These are phyloP conservation scores for Prosapia bicincta DNA, from an alignment of 2,888 invertebrate genomes.

Conservation along the genomic window DNA sequence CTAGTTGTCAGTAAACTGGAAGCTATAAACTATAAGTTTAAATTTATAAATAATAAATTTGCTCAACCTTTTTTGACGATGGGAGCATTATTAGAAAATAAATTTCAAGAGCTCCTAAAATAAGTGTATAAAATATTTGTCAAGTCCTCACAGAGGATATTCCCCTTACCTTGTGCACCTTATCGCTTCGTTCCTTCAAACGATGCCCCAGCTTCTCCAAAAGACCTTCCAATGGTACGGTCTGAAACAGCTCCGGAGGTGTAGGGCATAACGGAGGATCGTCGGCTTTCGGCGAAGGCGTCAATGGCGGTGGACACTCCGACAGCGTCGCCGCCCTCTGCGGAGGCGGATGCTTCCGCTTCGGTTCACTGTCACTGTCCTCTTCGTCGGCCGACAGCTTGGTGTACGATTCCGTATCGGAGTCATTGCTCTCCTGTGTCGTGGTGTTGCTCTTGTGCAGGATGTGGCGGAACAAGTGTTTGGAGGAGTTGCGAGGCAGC, in stretches of 20 bases:
- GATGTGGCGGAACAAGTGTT: conserved; percentile 36
- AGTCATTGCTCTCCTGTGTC: conserved; percentile 17
- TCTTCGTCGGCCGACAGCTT: conserved; percentile 26
- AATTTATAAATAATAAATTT: no score
- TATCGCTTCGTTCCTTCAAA: conserved; percentile 55
- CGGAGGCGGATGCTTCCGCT: not conserved
- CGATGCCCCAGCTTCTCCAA: conserved; percentile 53
- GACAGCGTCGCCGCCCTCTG: conserved; percentile 23
- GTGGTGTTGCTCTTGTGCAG: conserved; percentile 27
- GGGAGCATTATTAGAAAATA: no score
- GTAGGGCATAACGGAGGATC: conserved; percentile 32
- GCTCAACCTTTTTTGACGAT: no score
- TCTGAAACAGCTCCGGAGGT: conserved; percentile 3
- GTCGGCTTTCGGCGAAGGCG: conserved; percentile 10
- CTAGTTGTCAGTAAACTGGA: no score
- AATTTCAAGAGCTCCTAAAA: no score
- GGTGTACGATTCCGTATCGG: conserved; percentile 26
- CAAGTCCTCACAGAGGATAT: no score
- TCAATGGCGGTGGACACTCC: conserved; percentile 33
- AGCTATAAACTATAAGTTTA: no score
- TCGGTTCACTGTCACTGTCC: conserved; percentile 27
- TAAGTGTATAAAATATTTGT: no score
- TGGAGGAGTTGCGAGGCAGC: conserved; percentile 1
- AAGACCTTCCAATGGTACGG: conserved; percentile 38
- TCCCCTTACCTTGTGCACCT: conserved; percentile 57